Evolutionary conservation across 2,113 vertebrate genomes (phyloP).

Genomic region (Piprites chloris): DNA sequence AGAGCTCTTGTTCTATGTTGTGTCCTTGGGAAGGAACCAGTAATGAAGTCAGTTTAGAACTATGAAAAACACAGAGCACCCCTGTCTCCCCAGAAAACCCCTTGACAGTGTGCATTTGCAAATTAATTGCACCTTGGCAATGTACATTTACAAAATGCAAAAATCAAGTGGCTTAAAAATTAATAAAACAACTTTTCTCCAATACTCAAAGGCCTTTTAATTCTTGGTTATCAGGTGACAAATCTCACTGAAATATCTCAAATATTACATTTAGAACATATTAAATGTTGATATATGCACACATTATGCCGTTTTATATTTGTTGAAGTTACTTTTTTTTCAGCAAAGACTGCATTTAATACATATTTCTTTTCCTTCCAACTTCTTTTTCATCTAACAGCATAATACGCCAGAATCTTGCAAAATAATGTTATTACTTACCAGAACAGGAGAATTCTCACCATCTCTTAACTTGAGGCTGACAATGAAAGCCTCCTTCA

Average conservation of each 20-base stretch:
- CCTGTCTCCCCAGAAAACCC: accelerated
- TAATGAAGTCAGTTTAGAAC: background rate
- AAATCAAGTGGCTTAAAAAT: background rate
- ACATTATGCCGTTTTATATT: background rate
- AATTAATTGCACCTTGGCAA: background rate
- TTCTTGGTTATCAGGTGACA: background rate
- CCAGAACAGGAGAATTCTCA: conserved; percentile 16
- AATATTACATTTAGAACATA: background rate
- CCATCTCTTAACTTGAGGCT: background rate
- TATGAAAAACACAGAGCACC: background rate
- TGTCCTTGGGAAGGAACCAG: background rate
- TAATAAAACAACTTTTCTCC: background rate
- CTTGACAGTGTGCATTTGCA: background rate
- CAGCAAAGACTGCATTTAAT: background rate
- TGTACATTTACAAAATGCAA: background rate
- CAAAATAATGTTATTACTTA: conserved; percentile 29
- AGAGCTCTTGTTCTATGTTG: background rate
- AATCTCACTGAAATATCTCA: background rate
- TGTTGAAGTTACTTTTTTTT: background rate
- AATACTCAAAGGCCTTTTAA: background rate
- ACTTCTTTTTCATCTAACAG: background rate
- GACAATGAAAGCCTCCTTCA: background rate
- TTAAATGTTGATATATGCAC: background rate
- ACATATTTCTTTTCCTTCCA: background rate
- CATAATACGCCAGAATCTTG: background rate